phyloP scores from a whole-genome alignment of 2,888 invertebrate species.

The Apamea anceps region DNA sequence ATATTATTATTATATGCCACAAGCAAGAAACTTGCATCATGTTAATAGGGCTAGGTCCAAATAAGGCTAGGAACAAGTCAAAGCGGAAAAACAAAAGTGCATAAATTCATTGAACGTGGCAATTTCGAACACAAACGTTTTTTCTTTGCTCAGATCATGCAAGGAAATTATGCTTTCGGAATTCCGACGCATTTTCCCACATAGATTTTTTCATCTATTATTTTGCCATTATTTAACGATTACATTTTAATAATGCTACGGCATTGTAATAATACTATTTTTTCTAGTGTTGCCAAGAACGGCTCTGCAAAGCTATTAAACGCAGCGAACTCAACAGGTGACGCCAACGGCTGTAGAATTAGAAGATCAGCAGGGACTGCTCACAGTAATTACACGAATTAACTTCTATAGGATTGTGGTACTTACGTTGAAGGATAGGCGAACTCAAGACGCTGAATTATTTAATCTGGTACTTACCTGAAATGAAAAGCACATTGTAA shows the following conservation, averaged over 20 bases:
- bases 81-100: background rate
- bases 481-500: too few relatives aligned
- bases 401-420: background rate
- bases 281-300: background rate
- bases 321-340: conserved; percentile 29
- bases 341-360: background rate
- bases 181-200: background rate
- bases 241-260: too few relatives aligned
- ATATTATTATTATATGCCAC: too few relatives aligned
- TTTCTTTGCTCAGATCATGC: background rate
- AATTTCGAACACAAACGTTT: background rate
- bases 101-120: too few relatives aligned
- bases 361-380: background rate
- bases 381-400: conserved; percentile 9
- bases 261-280: background rate
- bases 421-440: background rate
- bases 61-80: background rate
- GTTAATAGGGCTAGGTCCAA: background rate
- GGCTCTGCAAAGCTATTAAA: background rate
- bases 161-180: too few relatives aligned
- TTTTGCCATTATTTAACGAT: too few relatives aligned
- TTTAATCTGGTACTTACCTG: background rate
- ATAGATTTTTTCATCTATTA: background rate
- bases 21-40: background rate
- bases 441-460: background rate